Evolutionary conservation across 2,888 invertebrate genomes (phyloP).

Genomic region (Mesochorus sp.): DNA sequence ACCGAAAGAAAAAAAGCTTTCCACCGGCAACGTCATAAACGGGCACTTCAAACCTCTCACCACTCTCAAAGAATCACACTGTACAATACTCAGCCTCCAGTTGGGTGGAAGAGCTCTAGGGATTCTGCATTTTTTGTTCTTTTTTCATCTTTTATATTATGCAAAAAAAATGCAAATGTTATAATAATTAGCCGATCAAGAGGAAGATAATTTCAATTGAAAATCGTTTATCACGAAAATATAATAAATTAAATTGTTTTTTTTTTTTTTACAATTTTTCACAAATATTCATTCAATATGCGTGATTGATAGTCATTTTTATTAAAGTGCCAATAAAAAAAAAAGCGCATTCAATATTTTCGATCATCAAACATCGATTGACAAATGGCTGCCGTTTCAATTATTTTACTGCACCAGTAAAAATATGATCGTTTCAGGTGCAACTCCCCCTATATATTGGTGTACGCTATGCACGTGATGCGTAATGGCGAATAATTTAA

Average conservation of each 20-base stretch:
- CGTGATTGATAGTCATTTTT: not conserved
- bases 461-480: slow-evolving; percentile 47
- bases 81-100: not conserved
- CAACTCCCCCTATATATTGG: slow-evolving; percentile 27
- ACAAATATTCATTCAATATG: not conserved
- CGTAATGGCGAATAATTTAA: slow-evolving; percentile 59
- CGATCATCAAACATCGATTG: not conserved
- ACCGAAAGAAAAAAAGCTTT: slow-evolving; percentile 39
- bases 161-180: too few relatives aligned
- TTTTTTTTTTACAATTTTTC: not conserved
- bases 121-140: too few relatives aligned
- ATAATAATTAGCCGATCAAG: too few relatives aligned
- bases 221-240: too few relatives aligned
- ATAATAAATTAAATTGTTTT: too few relatives aligned
- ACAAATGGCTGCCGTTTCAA: not conserved
- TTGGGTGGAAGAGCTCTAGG: too few relatives aligned
- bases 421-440: slow-evolving; percentile 9
- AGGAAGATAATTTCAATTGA: too few relatives aligned
- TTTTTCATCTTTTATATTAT: too few relatives aligned
- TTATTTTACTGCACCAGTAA: not conserved
- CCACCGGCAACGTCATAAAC: slow-evolving; percentile 44
- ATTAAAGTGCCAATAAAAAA: not conserved
- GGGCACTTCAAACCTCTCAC: slow-evolving; percentile 47
- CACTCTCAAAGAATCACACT: slow-evolving; percentile 5
- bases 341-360: too few relatives aligned